These are phyloP conservation scores for Microhierax caerulescens DNA, from an alignment of 2,797 vertebrate species.

Conservation along the genomic window DNA sequence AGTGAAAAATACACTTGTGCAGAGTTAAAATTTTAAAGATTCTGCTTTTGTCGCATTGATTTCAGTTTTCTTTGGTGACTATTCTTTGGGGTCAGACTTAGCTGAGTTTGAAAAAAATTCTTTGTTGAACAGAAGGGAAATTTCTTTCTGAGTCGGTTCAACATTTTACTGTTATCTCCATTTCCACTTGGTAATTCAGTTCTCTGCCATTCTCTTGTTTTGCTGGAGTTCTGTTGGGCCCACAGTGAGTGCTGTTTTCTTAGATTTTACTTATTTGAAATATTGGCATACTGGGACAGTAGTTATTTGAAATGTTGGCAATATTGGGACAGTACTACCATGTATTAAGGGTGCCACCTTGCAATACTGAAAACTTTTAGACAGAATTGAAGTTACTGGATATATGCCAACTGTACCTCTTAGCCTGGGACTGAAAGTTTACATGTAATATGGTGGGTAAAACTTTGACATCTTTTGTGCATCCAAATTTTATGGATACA, in stretches of 20 bases:
- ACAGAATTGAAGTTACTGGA: background rate
- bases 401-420: background rate
- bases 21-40: background rate
- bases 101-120: background rate
- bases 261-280: background rate
- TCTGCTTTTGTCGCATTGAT: background rate
- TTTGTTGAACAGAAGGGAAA: background rate
- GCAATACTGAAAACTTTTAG: background rate
- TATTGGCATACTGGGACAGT: background rate
- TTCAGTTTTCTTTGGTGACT: background rate
- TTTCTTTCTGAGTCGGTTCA: background rate
- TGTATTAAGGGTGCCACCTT: background rate
- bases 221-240: background rate
- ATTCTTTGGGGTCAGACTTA: background rate
- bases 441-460: background rate
- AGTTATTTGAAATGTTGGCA: background rate
- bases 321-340: background rate
- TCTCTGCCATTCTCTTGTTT: background rate
- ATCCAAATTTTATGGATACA: background rate
- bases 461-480: background rate
- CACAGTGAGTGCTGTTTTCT: background rate
- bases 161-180: background rate
- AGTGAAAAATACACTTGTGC: background rate
- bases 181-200: background rate
- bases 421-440: background rate